Evolutionary conservation across 2,888 invertebrate species (phyloP).

Genomic region (Phaedon cochleariae): DNA sequence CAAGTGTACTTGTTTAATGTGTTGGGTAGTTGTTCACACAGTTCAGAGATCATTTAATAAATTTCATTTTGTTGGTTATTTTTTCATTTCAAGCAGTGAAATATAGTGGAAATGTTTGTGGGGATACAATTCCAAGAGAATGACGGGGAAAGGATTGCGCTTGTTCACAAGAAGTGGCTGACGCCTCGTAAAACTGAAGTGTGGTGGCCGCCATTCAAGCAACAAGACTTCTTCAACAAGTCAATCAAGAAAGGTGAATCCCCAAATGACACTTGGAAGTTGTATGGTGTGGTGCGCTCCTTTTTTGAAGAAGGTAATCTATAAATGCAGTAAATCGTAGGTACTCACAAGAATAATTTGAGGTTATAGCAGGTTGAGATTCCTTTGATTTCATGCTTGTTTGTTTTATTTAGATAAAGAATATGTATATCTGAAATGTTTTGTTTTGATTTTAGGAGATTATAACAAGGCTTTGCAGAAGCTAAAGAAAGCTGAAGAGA

Average conservation of each 20-base stretch:
- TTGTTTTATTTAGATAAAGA: no score
- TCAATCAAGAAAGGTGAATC: slow-evolving; percentile 3
- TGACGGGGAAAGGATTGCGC: slow-evolving; percentile 2
- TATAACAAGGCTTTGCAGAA: slow-evolving; percentile 7
- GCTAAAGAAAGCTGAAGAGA: slow-evolving; percentile 1
- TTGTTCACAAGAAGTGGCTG: no score
- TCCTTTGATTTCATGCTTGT: no score
- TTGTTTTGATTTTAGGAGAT: slow-evolving; percentile 4
- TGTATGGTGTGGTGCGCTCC: neutral
- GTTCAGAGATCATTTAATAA: neutral
- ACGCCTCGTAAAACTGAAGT: no score
- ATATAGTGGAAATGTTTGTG: no score
- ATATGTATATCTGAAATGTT: no score
- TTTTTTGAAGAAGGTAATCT: slow-evolving; percentile 11
- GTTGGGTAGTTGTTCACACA: no score
- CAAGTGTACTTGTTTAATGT: no score
- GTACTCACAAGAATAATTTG: neutral
- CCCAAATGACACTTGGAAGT: slow-evolving; percentile 5
- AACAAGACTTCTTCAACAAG: no score
- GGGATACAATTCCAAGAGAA: slow-evolving; percentile 2
- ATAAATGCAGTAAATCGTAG: slow-evolving; percentile 4
- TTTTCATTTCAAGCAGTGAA: neutral
- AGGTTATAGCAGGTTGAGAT: neutral
- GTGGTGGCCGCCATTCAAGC: no score
- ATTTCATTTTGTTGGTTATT: neutral